Conservation (phyloP, 2,888 invertebrate genomes). For the Scelioninae gen. 2 region DNA sequence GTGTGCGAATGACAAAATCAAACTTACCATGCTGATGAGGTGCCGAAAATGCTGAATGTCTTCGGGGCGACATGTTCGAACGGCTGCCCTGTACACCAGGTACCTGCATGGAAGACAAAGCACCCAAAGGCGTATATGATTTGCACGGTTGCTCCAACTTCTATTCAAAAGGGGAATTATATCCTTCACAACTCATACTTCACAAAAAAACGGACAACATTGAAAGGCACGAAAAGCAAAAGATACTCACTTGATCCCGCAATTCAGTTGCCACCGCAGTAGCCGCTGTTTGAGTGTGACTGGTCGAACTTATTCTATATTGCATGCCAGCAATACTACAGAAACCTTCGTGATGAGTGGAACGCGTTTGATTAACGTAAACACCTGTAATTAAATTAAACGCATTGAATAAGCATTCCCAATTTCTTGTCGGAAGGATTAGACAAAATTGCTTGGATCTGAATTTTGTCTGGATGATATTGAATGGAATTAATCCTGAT, state of each 20-base stretch:
- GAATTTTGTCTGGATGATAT: no score
- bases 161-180: conserved; percentile 59
- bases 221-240: not conserved
- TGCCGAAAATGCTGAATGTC: conserved; percentile 75
- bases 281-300: conserved; percentile 90
- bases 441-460: not conserved
- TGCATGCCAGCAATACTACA: conserved; percentile 91
- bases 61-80: conserved; percentile 74
- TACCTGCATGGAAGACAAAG: conserved; percentile 92
- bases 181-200: conserved; percentile 19
- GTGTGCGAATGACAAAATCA: not conserved
- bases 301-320: conserved; percentile 91
- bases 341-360: conserved; percentile 87
- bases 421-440: conserved; percentile 1
- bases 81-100: conserved; percentile 78
- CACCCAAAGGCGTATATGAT: conserved; percentile 89
- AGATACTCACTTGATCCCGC: conserved; percentile 72
- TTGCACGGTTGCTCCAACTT: conserved; percentile 76
- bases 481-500: no score
- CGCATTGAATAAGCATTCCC: not conserved
- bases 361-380: conserved; percentile 84
- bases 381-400: conserved; percentile 78
- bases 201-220: not conserved
- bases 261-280: conserved; percentile 83
- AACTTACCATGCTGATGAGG: conserved; percentile 80